Evolutionary conservation across 2,113 vertebrate species (phyloP).

Genomic region (Mastomys natalensis): DNA sequence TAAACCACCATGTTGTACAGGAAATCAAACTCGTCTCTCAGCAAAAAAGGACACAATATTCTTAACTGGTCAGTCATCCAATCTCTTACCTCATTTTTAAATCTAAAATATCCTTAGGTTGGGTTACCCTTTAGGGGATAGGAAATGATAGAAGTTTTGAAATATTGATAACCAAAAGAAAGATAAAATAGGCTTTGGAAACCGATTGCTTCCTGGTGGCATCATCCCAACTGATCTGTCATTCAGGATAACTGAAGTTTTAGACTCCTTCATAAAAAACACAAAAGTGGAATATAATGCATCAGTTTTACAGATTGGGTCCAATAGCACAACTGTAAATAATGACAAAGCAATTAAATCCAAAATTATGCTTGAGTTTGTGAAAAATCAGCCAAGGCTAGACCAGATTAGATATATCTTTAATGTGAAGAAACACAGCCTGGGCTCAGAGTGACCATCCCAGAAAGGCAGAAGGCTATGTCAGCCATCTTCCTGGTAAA

Average conservation of each 20-base stretch:
- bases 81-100: background rate
- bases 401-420: too few species aligned
- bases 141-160: background rate
- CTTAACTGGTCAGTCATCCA: background rate
- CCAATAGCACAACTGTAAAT: background rate
- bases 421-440: background rate
- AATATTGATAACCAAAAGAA: background rate
- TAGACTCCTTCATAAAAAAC: background rate
- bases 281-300: background rate
- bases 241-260: background rate
- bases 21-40: background rate
- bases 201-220: background rate
- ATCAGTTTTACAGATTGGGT: background rate
- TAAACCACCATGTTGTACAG: background rate
- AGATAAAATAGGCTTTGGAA: background rate
- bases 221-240: background rate
- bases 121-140: background rate
- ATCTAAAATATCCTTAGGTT: background rate
- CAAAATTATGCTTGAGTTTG: background rate
- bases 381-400: background rate
- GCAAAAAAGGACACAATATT: background rate
- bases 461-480: fast-evolving
- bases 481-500: background rate
- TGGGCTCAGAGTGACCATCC: background rate
- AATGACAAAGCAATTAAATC: background rate